A percentile compares a stretch with the other conserved stretches of the same genome.
These are phyloP conservation scores for Polypterus senegalus DNA, from an alignment of 2,113 vertebrate genomes.

Conservation along the genomic window DNA sequence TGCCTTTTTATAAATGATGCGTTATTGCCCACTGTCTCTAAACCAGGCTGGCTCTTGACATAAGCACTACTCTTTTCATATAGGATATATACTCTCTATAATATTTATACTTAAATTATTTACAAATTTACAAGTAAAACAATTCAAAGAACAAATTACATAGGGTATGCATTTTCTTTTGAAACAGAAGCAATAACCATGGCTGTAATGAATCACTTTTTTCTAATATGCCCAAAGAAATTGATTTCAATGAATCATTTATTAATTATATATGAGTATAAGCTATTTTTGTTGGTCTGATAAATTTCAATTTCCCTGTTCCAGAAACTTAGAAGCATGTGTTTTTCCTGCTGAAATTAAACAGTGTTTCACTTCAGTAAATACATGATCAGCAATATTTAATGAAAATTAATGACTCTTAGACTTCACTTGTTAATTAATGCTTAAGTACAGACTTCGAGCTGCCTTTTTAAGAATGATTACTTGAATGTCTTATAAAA, in stretches of 20 bases:
- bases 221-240: slow-evolving; percentile 63
- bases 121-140: too few relatives aligned
- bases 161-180: not conserved
- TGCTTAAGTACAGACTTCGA: not conserved
- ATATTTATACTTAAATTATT: too few relatives aligned
- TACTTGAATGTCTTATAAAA: too few relatives aligned
- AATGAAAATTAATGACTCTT: slow-evolving; percentile 35
- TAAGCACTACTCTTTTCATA: too few relatives aligned
- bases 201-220: slow-evolving; percentile 59
- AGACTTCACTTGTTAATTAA: slow-evolving; percentile 6
- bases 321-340: slow-evolving; percentile 13
- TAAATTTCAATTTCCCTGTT: slow-evolving; percentile 55
- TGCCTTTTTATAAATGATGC: too few relatives aligned
- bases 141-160: not conserved
- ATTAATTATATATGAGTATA: slow-evolving; percentile 49
- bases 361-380: slow-evolving; percentile 38
- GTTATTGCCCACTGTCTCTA: too few relatives aligned
- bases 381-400: slow-evolving; percentile 33
- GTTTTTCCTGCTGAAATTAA: slow-evolving; percentile 36
- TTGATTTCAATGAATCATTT: slow-evolving; percentile 56
- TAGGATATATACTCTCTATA: too few relatives aligned
- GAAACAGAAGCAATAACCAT: slow-evolving; percentile 26
- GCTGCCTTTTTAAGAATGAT: too few relatives aligned
- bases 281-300: slow-evolving; percentile 47
- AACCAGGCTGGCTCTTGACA: too few relatives aligned